phyloP scores from a whole-genome alignment of 2,888 invertebrate genomes.

The Agrypnus murinus region DNA sequence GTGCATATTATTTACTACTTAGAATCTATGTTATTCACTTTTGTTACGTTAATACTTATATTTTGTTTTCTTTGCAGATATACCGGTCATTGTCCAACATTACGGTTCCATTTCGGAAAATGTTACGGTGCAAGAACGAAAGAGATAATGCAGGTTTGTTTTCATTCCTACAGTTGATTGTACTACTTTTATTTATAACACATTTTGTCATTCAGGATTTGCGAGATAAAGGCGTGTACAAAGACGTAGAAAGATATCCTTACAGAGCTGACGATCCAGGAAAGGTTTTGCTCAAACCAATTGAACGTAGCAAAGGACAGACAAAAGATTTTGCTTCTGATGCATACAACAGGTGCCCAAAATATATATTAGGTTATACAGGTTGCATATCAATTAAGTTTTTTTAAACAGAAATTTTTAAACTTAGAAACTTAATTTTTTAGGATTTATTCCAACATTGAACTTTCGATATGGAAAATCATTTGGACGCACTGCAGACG shows the following conservation, averaged over 20 bases:
- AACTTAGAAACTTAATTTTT: constrained; percentile 12
- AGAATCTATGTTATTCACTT: too few species aligned
- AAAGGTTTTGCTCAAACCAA: constrained; percentile 63
- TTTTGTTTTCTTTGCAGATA: constrained; percentile 72
- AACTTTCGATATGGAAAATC: constrained; percentile 78
- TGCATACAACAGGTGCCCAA: constrained; percentile 70
- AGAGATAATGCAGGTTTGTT: constrained; percentile 76
- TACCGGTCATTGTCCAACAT: constrained; percentile 82
- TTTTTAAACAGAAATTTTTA: constrained; percentile 11
- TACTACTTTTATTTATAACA: too few species aligned
- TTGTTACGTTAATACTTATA: too few species aligned
- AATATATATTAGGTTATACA: constrained; percentile 81
- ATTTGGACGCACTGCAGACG: constrained; percentile 76
- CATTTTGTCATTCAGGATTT: too few species aligned
- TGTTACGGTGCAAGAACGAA: constrained; percentile 82
- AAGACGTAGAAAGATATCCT: constrained; percentile 72
- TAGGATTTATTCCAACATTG: constrained; percentile 81
- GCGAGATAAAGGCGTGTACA: constrained; percentile 70
- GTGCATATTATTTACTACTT: too few species aligned
- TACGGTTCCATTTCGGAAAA: constrained; percentile 82
- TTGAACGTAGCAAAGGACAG: constrained; percentile 64
- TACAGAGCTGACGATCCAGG: constrained; percentile 75
- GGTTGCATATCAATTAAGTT: constrained; percentile 67
- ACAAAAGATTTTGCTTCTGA: constrained; percentile 72
- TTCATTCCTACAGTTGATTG: not conserved